Conservation (phyloP, 2,113 vertebrate genomes). For the Lophura nycthemera region DNA sequence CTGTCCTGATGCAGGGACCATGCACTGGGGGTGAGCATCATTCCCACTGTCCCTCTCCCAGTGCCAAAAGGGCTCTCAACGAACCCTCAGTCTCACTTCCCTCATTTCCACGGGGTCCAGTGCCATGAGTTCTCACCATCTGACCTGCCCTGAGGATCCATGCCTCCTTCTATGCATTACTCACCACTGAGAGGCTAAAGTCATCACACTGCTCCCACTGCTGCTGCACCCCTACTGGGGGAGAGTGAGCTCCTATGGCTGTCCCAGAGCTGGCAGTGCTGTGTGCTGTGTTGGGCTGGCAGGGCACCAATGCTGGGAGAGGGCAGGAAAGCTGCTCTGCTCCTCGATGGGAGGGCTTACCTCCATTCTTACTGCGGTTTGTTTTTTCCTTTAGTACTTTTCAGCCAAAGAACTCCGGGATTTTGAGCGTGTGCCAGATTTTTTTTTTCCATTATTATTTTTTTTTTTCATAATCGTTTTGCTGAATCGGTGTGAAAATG, state of each 20-base stretch:
- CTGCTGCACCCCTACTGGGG: background rate
- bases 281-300: background rate
- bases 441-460: background rate
- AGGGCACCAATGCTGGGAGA: background rate
- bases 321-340: background rate
- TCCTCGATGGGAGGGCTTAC: background rate
- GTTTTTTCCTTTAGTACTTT: background rate
- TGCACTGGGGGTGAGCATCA: background rate
- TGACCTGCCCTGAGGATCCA: rapidly evolving
- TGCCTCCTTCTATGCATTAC: background rate
- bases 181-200: background rate
- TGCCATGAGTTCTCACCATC: background rate
- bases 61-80: rapidly evolving
- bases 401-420: background rate
- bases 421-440: conserved; percentile 42
- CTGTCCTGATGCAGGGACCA: background rate
- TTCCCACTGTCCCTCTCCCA: background rate
- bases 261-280: background rate
- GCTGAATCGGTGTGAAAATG: conserved; percentile 64
- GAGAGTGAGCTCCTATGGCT: background rate
- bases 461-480: conserved; percentile 2
- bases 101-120: rapidly evolving
- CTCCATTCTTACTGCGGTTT: background rate
- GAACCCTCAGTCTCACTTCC: background rate
- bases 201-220: background rate